Evolutionary conservation across 2,797 vertebrate species (phyloP).

Genomic region (Hipposideros larvatus): DNA sequence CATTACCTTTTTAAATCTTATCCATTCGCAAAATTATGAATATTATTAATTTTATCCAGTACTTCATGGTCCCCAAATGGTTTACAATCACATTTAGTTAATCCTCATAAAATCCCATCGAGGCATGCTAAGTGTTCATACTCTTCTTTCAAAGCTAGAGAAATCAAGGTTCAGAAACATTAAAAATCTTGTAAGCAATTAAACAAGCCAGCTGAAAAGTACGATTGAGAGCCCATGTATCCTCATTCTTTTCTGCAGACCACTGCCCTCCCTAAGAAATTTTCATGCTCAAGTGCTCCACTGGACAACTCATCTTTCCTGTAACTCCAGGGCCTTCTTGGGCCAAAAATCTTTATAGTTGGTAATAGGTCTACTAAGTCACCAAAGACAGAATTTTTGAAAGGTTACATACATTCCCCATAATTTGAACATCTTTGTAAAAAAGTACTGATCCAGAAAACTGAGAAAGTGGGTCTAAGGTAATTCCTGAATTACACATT

Average conservation of each 20-base stretch:
- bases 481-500: slow-evolving; percentile 33
- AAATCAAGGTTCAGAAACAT: not conserved
- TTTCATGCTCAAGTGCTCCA: not conserved
- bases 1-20: slow-evolving; percentile 48
- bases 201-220: not conserved
- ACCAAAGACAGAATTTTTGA: slow-evolving; percentile 38
- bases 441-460: slow-evolving; percentile 18
- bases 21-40: slow-evolving; percentile 66
- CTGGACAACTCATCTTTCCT: not conserved
- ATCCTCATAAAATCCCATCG: slow-evolving; percentile 68
- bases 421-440: slow-evolving; percentile 36
- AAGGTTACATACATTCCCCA: slow-evolving; percentile 29
- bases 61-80: slow-evolving; percentile 23
- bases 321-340: not conserved
- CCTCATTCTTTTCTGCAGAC: not conserved
- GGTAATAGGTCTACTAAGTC: not conserved
- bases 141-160: not conserved
- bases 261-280: not conserved
- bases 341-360: not conserved
- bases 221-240: not conserved
- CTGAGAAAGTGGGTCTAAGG: slow-evolving; percentile 30
- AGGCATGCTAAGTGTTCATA: slow-evolving; percentile 37
- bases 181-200: not conserved
- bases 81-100: slow-evolving; percentile 52
- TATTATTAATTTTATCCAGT: slow-evolving; percentile 59